Base-by-base conservation (phyloP, 2,888 invertebrate genomes). In the Tubulanus polymorphus region DNA sequence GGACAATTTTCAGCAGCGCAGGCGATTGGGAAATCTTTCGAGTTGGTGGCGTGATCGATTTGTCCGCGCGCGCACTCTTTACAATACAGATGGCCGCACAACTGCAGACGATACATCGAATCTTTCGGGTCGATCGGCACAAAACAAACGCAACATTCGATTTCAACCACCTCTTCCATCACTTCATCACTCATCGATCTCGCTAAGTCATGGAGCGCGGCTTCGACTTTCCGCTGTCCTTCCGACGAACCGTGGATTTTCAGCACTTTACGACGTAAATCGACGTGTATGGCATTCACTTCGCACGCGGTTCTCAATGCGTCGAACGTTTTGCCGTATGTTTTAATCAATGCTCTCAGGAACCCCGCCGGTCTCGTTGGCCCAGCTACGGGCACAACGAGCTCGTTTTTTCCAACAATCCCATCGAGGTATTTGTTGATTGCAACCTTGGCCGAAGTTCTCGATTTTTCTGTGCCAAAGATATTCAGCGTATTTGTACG, bases 31-130 rank as follows among this genome's bases (percentile, higher is more conserved):
- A 74, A 62, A 3, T 62, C 59, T 46, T 61, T 66, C 47, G 59
- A 57, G 6, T 56, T 46, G 6, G 69, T 54, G 8, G 61, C 60
- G n/a, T 60, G 60, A 10, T 58, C 37, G 1, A 73, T 37, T 26
- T 64, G 65, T 6, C 48, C 48, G 12, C 59, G 58, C 6, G 69
- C 30, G 53, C 75, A 75, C 2, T 59, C 59, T 2, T 48, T 53
- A 54, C 75, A 75, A 51, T 72, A 74, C 2, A 68, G 60, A 60
- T 75, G 75, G 1, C 72, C 72, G 56, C 74, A 74, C 10, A 54
- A 60, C 47, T 74, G 72, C n/a, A 71, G 56, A 10, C 71, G 61
- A 50, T 66, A 68, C 15, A 70, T 52, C 10, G 68, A 63, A 15
- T 37, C 29, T 1, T 41, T 41, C 8, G 52, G 51, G 3, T 70